Evolutionary conservation across 2,888 invertebrate genomes (phyloP), one percentile per base, ranked within the genome.

Genomic region (Athetis lepigone): DNA sequence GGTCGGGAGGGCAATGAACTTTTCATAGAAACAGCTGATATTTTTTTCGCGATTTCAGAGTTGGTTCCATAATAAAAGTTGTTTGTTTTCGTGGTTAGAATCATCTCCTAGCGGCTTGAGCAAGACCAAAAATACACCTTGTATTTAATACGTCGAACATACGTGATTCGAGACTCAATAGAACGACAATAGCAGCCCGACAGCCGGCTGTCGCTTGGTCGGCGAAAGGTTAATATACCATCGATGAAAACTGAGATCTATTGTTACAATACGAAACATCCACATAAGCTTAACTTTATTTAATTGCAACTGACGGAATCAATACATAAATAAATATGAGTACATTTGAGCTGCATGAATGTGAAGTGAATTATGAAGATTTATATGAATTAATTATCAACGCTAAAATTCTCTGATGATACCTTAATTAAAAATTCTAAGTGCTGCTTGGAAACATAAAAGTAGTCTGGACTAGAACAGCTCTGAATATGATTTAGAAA

Each of bases 231-330:
- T 36, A 33, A 51, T 54, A 55, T 51, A 77, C 77, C 49, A 62
- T 68, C 72, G 62, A 40, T 68, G 62, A 2, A 72, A 72, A 63
- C 57, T 54, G 58, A 72, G 55, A 62, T 72, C 56, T 50, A 47
- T 62, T 60, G 62, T 60, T 72, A 68, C 73, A 72, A 25, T 49
- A 46, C 49, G 23, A 45, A 57, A 73, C 65, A 72, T 45, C 76
- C 79, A 70, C 66, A 55, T 49, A 45, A 56, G 42, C 43, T 29
- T 23, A 39, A 11, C 36, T 64, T 45, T 47, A 56, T 70, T 37
- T 25, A 23, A 23, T 45, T 29, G 0, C 37, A 37, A 21, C 21
- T 19, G 27, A 39, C n/a, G 11, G 23, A 43, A 46, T 9, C 33
- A 13, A 23, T 42, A 33, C 18, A 49, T 50, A 13, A n/a, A 55